Conservation (phyloP, 1,140 invertebrate species). For the Saccostrea echinata region DNA sequence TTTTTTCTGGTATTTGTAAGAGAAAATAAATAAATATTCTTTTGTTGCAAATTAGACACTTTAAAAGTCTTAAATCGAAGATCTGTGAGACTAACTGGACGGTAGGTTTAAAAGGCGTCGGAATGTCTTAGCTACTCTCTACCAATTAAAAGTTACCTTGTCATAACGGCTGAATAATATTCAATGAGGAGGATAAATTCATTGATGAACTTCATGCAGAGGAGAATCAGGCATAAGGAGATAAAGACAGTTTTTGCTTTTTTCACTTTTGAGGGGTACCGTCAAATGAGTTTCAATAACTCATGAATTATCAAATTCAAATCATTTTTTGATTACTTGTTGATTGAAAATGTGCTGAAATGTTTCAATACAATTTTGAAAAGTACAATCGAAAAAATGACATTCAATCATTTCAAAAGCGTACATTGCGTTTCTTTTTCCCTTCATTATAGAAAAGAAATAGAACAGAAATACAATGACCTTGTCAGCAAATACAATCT, state of each 20-base stretch:
- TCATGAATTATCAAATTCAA: no score
- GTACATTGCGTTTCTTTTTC: neutral
- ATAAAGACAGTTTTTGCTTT: no score
- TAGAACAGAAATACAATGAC: neutral
- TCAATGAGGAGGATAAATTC: no score
- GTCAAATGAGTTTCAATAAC: no score
- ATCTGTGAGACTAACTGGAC: neutral
- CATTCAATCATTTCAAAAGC: neutral
- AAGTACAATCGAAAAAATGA: neutral
- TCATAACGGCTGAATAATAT: no score
- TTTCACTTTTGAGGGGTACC: neutral
- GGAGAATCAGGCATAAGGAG: no score
- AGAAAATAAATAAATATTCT: no score
- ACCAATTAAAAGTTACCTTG: neutral
- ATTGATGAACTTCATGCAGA: no score
- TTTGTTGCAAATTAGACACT: no score
- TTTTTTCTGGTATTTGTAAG: neutral
- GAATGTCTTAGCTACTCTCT: neutral
- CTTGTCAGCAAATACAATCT: neutral
- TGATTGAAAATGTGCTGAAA: neutral
- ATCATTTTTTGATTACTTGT: neutral
- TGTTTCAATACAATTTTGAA: neutral
- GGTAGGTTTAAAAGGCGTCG: neutral
- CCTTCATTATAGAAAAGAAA: neutral
- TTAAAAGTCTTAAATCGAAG: neutral